phyloP scores from a whole-genome alignment of 2,888 invertebrate species.

The Parascotia fuliginaria region DNA sequence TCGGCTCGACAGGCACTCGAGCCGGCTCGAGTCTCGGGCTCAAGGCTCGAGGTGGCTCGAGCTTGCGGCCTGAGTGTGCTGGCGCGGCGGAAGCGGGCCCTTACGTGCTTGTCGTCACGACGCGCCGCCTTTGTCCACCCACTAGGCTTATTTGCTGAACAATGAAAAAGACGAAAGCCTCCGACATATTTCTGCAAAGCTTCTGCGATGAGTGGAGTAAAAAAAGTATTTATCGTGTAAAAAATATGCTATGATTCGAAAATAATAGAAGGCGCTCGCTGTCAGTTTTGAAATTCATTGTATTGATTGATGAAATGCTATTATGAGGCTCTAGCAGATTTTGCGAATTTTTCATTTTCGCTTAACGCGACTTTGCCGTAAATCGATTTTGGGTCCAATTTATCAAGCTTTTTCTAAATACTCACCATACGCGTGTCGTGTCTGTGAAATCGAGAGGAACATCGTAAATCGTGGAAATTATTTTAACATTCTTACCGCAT shows the following conservation, averaged over 20 bases:
- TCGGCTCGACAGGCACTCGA: conserved; percentile 76
- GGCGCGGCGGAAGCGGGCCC: conserved; percentile 82
- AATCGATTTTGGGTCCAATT: conserved; percentile 76
- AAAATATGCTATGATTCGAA: conserved; percentile 65
- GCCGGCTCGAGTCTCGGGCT: conserved; percentile 61
- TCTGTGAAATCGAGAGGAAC: conserved; percentile 70
- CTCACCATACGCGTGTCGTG: conserved; percentile 59
- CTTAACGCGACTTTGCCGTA: conserved; percentile 69
- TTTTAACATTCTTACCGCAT: conserved; percentile 66
- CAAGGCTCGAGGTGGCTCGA: conserved; percentile 65
- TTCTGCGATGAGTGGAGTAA: conserved; percentile 47
- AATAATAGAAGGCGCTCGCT: conserved; percentile 62
- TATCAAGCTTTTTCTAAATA: conserved; percentile 76
- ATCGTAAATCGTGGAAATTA: conserved; percentile 59
- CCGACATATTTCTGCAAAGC: conserved; percentile 68
- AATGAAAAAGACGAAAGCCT: conserved; percentile 81
- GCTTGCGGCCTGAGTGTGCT: conserved; percentile 72
- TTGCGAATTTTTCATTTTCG: conserved; percentile 76
- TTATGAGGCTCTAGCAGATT: conserved; percentile 75
- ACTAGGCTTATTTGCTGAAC: conserved; percentile 86
- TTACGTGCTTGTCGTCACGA: conserved; percentile 80
- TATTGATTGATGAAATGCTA: conserved; percentile 79
- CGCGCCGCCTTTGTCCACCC: conserved; percentile 83
- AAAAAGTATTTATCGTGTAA: conserved; percentile 60
- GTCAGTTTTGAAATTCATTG: conserved; percentile 67